phyloP scores from a whole-genome alignment of 1,140 invertebrate species.

The Drosophila nikananu region DNA sequence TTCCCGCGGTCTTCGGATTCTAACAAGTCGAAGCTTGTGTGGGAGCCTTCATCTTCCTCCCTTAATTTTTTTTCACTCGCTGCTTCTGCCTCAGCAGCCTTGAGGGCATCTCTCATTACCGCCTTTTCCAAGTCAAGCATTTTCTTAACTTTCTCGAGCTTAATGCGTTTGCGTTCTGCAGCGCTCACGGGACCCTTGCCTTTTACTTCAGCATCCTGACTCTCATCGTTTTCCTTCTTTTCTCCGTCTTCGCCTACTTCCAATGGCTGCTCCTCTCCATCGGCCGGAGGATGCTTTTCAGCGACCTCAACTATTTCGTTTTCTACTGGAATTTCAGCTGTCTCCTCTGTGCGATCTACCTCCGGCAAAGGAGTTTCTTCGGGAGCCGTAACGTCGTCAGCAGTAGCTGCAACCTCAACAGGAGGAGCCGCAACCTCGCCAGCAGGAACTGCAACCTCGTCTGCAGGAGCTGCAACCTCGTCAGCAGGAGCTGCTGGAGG shows the following conservation, averaged over 20 bases:
- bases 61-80: too few relatives aligned
- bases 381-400: not conserved
- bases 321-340: not conserved
- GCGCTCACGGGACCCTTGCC: not conserved
- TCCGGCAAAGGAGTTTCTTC: not conserved
- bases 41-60: not conserved
- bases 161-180: constrained; percentile 17
- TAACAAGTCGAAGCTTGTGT: not conserved
- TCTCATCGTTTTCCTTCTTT: not conserved
- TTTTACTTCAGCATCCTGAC: not conserved
- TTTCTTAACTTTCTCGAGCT: constrained; percentile 20
- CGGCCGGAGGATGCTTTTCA: not conserved
- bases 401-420: not conserved
- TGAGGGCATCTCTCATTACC: not conserved
- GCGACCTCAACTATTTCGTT: not conserved
- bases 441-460: not conserved
- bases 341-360: not conserved
- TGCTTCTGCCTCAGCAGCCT: not conserved
- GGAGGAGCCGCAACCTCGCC: not conserved
- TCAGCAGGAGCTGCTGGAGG: not conserved
- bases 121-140: constrained; percentile 6
- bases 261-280: not conserved
- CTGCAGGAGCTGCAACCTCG: not conserved
- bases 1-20: not conserved
- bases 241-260: not conserved